Evolutionary conservation across 2,888 invertebrate genomes (phyloP), one percentile per base, ranked within the genome.

Genomic region (Aporophyla nigra): DNA sequence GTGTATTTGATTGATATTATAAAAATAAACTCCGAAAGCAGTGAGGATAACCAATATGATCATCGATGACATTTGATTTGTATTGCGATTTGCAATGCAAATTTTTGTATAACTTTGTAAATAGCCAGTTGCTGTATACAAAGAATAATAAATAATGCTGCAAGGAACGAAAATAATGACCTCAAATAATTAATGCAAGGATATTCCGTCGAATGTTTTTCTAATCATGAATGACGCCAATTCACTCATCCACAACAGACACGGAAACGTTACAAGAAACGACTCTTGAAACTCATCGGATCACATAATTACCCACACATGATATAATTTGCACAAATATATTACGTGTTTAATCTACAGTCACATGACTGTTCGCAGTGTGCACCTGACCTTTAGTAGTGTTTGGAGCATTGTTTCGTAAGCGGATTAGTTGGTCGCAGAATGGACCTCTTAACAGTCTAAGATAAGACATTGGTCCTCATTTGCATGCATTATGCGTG

Each of bases 301-400:
- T 67, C 82, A 67, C 46, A 56, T 62, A 75, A 78, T 76, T 76
- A 56, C 10, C 51, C n/a, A 75, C 62, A 82, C 43, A 24, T 59
- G 68, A 51, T 65, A 43, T 63, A 53, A 58, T 68, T 53, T 78
- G 69, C 62, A 78, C 70, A 76, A 78, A 65, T 73, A 86, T 71
- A 87, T 76, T 24, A 43, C 24, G 59, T 72, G 74, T 72, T 66
- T 87, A 74, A 65, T 80, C 68, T 56, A n/a, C 53, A 66, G 43
- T 69, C 71, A 70, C 67, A 78, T 71, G 65, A 63, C 49, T 62
- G 65, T 49, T 74, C 56, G 9, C 10, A 16, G 49, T 70, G 58
- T 68, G 65, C 40, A 61, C 46, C 53, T 70, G 72, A 70, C 69
- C 73, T 78, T 69, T 43, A 12, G 27, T 63, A 53, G 71, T 71